These are phyloP conservation scores for Garrulus glandarius DNA, from an alignment of 2,797 vertebrate genomes.

Conservation along the genomic window DNA sequence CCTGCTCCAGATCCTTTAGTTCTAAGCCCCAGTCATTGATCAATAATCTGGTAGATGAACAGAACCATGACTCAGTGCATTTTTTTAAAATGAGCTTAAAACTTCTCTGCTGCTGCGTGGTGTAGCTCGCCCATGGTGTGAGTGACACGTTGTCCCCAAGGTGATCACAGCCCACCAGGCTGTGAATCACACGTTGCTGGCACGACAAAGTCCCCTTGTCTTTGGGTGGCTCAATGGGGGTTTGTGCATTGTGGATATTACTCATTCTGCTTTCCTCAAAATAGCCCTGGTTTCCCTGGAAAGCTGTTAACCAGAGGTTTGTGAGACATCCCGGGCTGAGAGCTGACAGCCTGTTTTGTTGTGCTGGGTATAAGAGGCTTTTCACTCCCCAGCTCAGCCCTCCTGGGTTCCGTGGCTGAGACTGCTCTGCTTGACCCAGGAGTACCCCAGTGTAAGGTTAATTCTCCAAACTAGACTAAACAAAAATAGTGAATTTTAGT, in stretches of 20 bases:
- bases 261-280: not conserved
- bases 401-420: not conserved
- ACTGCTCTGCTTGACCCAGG: not conserved
- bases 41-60: not conserved
- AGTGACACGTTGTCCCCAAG: constrained; percentile 23
- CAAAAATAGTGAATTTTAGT: constrained; percentile 38
- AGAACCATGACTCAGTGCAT: fast-evolving
- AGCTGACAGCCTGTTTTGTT: constrained; percentile 32
- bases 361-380: constrained; percentile 15
- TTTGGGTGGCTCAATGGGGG: constrained; percentile 22
- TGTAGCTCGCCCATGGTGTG: not conserved
- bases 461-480: constrained; percentile 48
- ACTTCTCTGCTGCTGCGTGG: not conserved
- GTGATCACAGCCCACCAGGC: constrained; percentile 51
- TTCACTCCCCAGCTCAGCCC: not conserved
- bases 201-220: constrained; percentile 64
- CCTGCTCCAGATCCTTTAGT: not conserved
- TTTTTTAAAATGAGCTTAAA: not conserved
- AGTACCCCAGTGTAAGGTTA: not conserved
- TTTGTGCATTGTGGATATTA: not conserved
- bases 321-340: not conserved
- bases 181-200: constrained; percentile 40
- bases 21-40: not conserved
- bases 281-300: constrained; percentile 10
- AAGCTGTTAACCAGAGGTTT: not conserved